Evolutionary conservation across 2,888 invertebrate genomes (phyloP).

Genomic region (Parasteatoda lunata): DNA sequence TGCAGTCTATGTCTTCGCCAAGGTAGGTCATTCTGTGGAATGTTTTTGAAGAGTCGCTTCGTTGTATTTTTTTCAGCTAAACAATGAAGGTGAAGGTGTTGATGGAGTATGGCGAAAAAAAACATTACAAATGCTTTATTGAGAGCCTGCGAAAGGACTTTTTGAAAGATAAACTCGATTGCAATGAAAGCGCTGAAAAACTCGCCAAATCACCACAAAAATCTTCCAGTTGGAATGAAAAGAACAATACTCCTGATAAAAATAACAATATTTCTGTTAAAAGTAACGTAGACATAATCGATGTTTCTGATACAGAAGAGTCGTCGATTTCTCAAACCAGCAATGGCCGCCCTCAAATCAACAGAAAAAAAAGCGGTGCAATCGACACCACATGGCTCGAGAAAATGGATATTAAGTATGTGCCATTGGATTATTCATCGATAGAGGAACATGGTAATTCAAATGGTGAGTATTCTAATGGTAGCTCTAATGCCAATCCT

Average conservation of each 20-base stretch:
- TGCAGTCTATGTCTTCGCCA: slow-evolving; percentile 33
- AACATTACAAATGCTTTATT: not conserved
- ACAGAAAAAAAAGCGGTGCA: not conserved
- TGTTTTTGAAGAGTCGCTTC: not conserved
- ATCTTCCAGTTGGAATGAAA: not conserved
- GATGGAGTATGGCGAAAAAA: slow-evolving; percentile 21
- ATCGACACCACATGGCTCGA: slow-evolving; percentile 49
- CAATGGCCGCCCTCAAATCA: not conserved
- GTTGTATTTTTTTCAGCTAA: not conserved
- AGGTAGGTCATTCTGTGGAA: slow-evolving; percentile 26
- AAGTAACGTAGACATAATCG: too few species aligned
- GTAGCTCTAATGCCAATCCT: not conserved
- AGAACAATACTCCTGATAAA: not conserved
- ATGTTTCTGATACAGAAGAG: not conserved
- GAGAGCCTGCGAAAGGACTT: not conserved
- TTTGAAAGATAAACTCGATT: not conserved
- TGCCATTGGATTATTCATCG: slow-evolving; percentile 18
- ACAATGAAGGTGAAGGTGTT: slow-evolving; percentile 63
- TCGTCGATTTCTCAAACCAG: not conserved
- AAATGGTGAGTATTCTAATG: not conserved
- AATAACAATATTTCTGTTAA: not conserved
- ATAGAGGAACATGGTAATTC: not conserved
- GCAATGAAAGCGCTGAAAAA: not conserved
- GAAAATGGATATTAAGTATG: slow-evolving; percentile 54
- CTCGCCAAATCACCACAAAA: not conserved